A percentile compares a stretch with the other conserved stretches of the same genome.
These are phyloP conservation scores for Mellilla xanthometata DNA, from an alignment of 2,888 invertebrate species.

Conservation along the genomic window DNA sequence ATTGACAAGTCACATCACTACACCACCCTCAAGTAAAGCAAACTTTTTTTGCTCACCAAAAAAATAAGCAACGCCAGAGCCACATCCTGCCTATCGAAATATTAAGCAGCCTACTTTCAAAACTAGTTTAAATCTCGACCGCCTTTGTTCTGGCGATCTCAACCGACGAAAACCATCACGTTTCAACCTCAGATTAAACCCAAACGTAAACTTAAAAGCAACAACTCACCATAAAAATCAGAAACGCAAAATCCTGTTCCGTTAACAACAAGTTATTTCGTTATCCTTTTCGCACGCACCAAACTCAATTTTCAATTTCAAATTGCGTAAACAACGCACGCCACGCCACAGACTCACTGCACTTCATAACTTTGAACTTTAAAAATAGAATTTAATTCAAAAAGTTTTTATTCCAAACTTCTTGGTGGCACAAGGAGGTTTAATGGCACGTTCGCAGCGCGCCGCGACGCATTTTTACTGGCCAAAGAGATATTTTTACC, in stretches of 20 bases:
- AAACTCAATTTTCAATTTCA: slow-evolving; percentile 34
- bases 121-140: slow-evolving; percentile 58
- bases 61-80: slow-evolving; percentile 45
- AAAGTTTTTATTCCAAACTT: slow-evolving; percentile 29
- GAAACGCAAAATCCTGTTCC: slow-evolving; percentile 55
- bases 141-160: slow-evolving; percentile 53
- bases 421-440: slow-evolving; percentile 24
- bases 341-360: slow-evolving; percentile 40
- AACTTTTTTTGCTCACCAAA: slow-evolving; percentile 43
- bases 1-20: slow-evolving; percentile 22
- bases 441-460: slow-evolving; percentile 43
- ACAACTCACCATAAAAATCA: slow-evolving; percentile 58
- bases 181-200: slow-evolving; percentile 10
- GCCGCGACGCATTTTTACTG: slow-evolving; percentile 69
- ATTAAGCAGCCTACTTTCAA: slow-evolving; percentile 53
- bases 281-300: slow-evolving; percentile 53
- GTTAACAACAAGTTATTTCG: slow-evolving; percentile 38
- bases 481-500: slow-evolving; percentile 74
- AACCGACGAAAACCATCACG: slow-evolving; percentile 33
- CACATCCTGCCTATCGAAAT: slow-evolving; percentile 47
- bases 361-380: slow-evolving; percentile 16
- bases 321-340: slow-evolving; percentile 47
- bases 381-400: slow-evolving; percentile 33
- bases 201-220: slow-evolving; percentile 7
- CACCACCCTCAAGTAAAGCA: slow-evolving; percentile 40